These are phyloP conservation scores for Petrosia ficiformis DNA, from an alignment of 37 sponge, comb jelly and placozoan genomes.

Conservation along the genomic window DNA sequence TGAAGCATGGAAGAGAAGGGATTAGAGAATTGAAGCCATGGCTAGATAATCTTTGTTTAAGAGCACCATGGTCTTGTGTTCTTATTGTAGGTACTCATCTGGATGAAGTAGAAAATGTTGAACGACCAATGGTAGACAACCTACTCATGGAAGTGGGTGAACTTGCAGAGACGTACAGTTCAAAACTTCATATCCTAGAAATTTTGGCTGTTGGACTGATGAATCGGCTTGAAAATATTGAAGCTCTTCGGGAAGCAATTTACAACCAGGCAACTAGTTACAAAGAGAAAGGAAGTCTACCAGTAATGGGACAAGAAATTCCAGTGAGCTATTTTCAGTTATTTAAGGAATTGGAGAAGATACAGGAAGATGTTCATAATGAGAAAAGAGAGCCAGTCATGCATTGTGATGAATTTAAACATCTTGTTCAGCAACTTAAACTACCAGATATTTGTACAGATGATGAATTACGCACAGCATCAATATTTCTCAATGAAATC, in stretches of 20 bases:
- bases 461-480: conserved; percentile 79
- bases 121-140: conserved; percentile 23
- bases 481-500: conserved; percentile 76
- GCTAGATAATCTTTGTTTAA: conserved; percentile 85
- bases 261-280: conserved; percentile 76
- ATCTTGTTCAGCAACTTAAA: conserved; percentile 34
- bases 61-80: conserved; percentile 79
- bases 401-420: conserved; percentile 63
- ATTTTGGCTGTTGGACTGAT: conserved; percentile 60
- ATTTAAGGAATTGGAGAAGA: conserved; percentile 54
- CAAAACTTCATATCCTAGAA: conserved; percentile 58
- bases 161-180: conserved; percentile 26
- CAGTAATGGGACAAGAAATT: conserved; percentile 78
- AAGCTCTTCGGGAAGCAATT: conserved; percentile 74
- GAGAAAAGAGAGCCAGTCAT: conserved; percentile 67
- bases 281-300: conserved; percentile 32
- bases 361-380: conserved; percentile 60
- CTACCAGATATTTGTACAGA: conserved; percentile 65
- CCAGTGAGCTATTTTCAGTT: conserved; percentile 88
- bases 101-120: conserved; percentile 69
- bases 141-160: conserved; percentile 46
- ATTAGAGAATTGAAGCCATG: conserved; percentile 81
- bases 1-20: conserved; percentile 70
- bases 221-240: conserved; percentile 59
- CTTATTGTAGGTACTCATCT: conserved; percentile 87